phyloP scores from a whole-genome alignment of 2,888 invertebrate species.

The Fragum fragum region DNA sequence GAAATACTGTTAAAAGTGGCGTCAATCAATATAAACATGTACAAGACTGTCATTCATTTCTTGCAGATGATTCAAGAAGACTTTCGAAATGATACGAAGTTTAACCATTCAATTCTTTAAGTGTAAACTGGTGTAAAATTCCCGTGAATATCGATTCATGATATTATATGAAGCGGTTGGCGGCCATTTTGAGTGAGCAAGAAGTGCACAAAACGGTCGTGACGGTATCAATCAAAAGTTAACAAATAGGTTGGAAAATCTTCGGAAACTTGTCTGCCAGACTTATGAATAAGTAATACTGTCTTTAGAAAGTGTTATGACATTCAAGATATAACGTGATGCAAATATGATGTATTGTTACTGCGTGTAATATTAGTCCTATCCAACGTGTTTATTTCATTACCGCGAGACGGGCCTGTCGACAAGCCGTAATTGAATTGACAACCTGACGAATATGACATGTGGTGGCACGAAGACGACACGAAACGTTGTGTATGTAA shows the following conservation, averaged over 20 bases:
- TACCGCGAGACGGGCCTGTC: background rate
- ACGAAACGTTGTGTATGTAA: no score
- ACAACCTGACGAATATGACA: background rate
- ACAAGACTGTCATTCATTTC: no score
- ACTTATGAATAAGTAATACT: conserved; percentile 11
- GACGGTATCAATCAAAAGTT: background rate
- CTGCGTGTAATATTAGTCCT: background rate
- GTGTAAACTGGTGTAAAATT: no score
- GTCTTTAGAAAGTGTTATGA: conserved; percentile 11
- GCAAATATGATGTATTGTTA: background rate
- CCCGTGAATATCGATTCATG: no score
- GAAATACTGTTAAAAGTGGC: no score
- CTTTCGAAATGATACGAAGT: no score
- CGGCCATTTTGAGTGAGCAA: no score
- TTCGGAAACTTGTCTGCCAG: conserved; percentile 6
- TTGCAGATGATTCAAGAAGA: no score
- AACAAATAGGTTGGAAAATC: background rate
- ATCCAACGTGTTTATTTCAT: conserved; percentile 1
- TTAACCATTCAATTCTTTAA: no score
- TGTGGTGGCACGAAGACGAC: background rate
- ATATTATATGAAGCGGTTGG: no score
- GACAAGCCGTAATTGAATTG: background rate
- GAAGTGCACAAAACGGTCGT: background rate
- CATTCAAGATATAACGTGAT: conserved; percentile 25
- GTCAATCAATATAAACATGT: no score